Conservation (phyloP, 2,888 invertebrate species). For the Rhaphigaster nebulosa region DNA sequence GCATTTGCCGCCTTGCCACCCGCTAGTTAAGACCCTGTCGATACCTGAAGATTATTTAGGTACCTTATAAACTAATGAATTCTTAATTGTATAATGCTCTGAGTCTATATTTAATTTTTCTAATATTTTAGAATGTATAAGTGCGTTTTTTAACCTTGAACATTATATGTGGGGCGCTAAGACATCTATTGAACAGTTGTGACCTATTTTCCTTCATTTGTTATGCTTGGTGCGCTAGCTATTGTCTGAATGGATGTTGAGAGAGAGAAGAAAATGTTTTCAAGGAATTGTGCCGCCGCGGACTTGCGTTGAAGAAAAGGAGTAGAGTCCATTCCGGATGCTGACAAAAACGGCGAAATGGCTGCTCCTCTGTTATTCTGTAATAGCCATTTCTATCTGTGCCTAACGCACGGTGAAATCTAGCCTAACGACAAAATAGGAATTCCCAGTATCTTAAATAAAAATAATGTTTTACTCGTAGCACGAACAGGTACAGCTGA, state of each 20-base stretch:
- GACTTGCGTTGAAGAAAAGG: neutral
- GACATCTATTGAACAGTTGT: neutral
- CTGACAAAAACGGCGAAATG: neutral
- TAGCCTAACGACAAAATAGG: neutral
- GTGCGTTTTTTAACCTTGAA: neutral
- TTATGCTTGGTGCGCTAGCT: constrained; percentile 24
- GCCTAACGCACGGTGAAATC: constrained; percentile 11
- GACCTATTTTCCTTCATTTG: constrained; percentile 7
- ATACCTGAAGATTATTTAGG: too few relatives aligned
- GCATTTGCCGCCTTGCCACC: too few relatives aligned
- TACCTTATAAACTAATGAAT: too few relatives aligned
- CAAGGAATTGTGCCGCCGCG: neutral
- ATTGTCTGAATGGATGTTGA: neutral
- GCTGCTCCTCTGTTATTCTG: neutral
- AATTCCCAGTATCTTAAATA: neutral
- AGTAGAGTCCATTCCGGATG: neutral
- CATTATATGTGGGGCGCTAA: neutral
- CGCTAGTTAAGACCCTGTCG: too few relatives aligned
- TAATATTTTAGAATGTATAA: too few relatives aligned
- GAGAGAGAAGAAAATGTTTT: constrained; percentile 5
- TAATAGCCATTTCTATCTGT: neutral
- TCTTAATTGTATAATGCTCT: too few relatives aligned
- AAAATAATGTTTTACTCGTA: neutral
- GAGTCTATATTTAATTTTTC: too few relatives aligned
- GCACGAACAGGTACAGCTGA: neutral